phyloP scores from a whole-genome alignment of 2,797 vertebrate species.

The Epinephelus awoara region DNA sequence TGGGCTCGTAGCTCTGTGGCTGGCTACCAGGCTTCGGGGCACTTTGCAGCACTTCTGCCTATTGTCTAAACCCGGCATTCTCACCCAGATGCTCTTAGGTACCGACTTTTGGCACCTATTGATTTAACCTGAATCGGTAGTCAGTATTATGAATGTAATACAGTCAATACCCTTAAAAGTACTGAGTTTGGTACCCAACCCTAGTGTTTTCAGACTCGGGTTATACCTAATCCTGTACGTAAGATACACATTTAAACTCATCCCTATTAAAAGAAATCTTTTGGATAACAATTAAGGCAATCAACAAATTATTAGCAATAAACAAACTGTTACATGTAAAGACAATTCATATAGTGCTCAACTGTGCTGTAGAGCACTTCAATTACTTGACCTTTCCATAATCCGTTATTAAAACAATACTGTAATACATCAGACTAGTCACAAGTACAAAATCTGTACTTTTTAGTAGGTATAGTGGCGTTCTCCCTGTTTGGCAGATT shows the following conservation, averaged over 20 bases:
- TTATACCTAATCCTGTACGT: not conserved
- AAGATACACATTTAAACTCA: constrained; percentile 5
- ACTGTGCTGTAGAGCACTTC: constrained; percentile 4
- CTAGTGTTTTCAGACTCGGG: not conserved
- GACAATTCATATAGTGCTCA: constrained; percentile 20
- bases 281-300: constrained; percentile 7
- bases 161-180: too few relatives aligned
- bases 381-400: constrained; percentile 5
- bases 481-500: constrained; percentile 23
- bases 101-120: too few relatives aligned
- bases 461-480: constrained; percentile 30
- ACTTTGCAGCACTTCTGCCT: too few relatives aligned
- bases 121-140: too few relatives aligned
- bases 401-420: constrained; percentile 14
- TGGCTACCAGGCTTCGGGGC: too few relatives aligned
- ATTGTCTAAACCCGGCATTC: too few relatives aligned
- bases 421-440: not conserved
- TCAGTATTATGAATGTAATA: too few relatives aligned
- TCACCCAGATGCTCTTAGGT: too few relatives aligned
- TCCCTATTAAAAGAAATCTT: not conserved
- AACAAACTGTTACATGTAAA: constrained; percentile 19
- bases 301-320: constrained; percentile 14
- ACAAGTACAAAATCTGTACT: not conserved
- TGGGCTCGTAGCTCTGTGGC: too few relatives aligned
- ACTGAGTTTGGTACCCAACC: too few relatives aligned